A percentile compares a stretch with the other conserved stretches of the same genome.
Evolutionary conservation across 2,888 invertebrate genomes (phyloP).

Genomic region (Alviniconcha strummeri): DNA sequence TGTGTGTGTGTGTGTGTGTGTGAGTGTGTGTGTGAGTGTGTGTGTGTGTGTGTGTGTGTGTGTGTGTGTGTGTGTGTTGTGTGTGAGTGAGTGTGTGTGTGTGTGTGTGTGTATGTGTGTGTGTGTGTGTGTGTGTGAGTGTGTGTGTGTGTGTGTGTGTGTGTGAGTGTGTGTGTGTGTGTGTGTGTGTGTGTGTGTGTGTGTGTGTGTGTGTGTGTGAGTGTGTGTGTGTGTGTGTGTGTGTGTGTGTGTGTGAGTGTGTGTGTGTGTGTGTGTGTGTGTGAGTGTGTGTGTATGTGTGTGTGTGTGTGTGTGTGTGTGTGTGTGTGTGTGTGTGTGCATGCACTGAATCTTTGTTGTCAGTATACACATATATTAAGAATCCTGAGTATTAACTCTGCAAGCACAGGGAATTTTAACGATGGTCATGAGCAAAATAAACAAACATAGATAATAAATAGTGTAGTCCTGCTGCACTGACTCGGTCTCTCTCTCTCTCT

Average conservation of each 20-base stretch:
- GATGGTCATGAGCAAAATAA: too few species aligned
- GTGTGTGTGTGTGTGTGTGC: conserved; percentile 10
- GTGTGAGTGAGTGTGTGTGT: conserved; percentile 23
- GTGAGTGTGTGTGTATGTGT: conserved; percentile 20
- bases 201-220: conserved; percentile 19
- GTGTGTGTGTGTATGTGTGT: conserved; percentile 14
- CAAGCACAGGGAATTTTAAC: too few species aligned
- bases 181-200: conserved; percentile 20
- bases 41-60: conserved; percentile 5
- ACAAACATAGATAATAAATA: too few species aligned
- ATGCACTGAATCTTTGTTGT: background rate
- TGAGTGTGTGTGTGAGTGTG: conserved; percentile 22
- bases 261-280: conserved; percentile 23
- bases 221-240: conserved; percentile 19
- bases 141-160: conserved; percentile 23
- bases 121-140: conserved; percentile 17
- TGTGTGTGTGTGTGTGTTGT: conserved; percentile 20
- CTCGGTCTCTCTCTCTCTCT: too few species aligned
- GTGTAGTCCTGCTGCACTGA: too few species aligned
- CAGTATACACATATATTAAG: background rate
- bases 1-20: conserved; percentile 19
- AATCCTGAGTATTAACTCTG: too few species aligned
- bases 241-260: conserved; percentile 6
- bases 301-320: conserved; percentile 19
- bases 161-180: conserved; percentile 21